Evolutionary conservation across 2,888 invertebrate genomes (phyloP), one percentile per base, ranked within the genome.

Genomic region (Calameuta pallipes): DNA sequence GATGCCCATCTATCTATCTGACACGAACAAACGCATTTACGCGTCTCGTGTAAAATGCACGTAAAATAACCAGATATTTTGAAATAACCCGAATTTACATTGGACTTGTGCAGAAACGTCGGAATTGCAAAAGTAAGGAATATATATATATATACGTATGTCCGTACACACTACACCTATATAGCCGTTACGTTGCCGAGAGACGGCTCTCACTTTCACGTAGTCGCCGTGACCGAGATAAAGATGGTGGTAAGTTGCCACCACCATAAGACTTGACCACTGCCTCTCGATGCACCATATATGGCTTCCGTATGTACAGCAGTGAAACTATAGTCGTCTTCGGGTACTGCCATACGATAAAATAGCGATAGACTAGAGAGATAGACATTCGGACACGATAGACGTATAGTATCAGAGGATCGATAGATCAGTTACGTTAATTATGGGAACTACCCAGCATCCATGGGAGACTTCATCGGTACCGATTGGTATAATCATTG

Each of bases 181-280:
- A 56, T 23, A 56, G 56, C 56, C 23, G 56, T 56, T 56, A 56
- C 23, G 56, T 56, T 56, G 56, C 23, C 73, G 69, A 35, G 77
- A 75, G 75, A 71, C 78, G 87, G 88, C 90, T 90, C 90, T 90
- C 90, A 90, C 90, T 90, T 90, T 90, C 90, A 89, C 90, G 85
- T 85, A 90, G 90, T 90, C 89, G 86, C 90, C 90, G 89, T 90
- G 90, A 90, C 90, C 90, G 90, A 90, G 89, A 90, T 90, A 89
- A 88, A 88, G 87, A 89, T 88, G 89, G 87, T 88, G 87, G 87
- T 84, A 86, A 80, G 84, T 83, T 82, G 83, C 85, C 82, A 79
- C 82, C 83, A 83, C 82, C 80, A 81, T 83, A 83, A 81, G 76
- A 83, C 83, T 88, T 88, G 88, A 88, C 87, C 87, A 85, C 78